Base-by-base conservation (phyloP, 2,888 invertebrate species). In the Noctuana brunneofusca region DNA sequence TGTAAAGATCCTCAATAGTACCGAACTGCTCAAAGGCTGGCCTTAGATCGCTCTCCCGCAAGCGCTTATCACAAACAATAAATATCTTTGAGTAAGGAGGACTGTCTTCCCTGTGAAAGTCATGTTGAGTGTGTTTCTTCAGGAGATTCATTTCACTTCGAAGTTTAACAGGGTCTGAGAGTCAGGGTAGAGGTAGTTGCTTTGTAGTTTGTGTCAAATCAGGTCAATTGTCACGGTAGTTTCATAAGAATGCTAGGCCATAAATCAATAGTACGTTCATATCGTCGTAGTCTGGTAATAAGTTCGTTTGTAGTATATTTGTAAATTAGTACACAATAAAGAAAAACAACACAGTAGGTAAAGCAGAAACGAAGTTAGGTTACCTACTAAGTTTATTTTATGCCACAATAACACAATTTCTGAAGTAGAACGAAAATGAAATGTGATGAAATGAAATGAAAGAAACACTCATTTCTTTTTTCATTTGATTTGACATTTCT, bases 81-180 rank as follows among this genome's bases (percentile, higher is more conserved):
- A 98, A 98, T 57, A 98, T 89, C 71, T 98, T 93, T 24, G 97
- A 97, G 90, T 97, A 96, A 32, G 97, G 97, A 9, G 97, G 97
- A 73, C 95, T 84, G 92, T 95, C 80, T 70, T 87, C 83, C 72
- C 81, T 79, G 71, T 84, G 82, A 66, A 87, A 86, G 64, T 84
- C 83, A 68, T 73, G 73, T n/a, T 71, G 74, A 58, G 64, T 64
- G 58, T 68, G 64, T 65, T 65, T 70, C 56, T 68, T 68, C 55
- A 55, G 24, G 58, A 64, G n/a, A 56, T 56, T 74, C 75, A 75
- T 76, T 64, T 64, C 64, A 66, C 58, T 67, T 67, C 27, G 43
- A 62, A 14, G 3, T 6, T 6, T 69, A 74, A 71, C 68, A 69
- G 71, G 32, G 57, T 56, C 52, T 55, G 27, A 32, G 56, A 52